Percentiles rank a stretch among this genome's conserved stretches.
Conservation (phyloP, 2,113 vertebrate genomes). For the Pogonocichla stellata region DNA sequence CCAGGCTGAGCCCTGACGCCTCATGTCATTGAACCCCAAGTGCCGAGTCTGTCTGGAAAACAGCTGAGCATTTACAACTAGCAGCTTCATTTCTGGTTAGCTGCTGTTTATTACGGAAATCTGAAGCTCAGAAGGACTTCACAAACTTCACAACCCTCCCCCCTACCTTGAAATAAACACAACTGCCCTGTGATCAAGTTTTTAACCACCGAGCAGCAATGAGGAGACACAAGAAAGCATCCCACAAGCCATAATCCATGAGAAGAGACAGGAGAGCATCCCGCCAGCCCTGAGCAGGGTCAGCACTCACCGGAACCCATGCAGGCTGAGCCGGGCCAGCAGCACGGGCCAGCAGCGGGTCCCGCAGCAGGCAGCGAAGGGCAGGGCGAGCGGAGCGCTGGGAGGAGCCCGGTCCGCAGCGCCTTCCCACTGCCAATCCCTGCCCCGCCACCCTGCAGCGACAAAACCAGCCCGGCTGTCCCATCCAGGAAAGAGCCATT, state of each 20-base stretch:
- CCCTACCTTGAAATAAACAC: background rate
- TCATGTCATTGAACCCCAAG: background rate
- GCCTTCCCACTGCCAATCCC: no score
- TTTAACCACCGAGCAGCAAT: background rate
- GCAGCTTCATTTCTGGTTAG: background rate
- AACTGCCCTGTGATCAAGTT: background rate
- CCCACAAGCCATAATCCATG: accelerated
- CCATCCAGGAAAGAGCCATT: background rate
- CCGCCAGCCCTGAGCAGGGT: accelerated
- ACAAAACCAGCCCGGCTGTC: background rate
- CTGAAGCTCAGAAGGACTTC: background rate
- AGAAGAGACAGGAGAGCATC: background rate
- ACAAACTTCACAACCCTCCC: background rate
- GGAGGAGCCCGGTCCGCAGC: background rate
- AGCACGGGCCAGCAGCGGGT: no score
- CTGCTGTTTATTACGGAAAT: background rate
- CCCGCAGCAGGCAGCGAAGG: no score
- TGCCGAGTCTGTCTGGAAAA: background rate
- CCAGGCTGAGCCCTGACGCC: background rate
- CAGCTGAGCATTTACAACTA: background rate
- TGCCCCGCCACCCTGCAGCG: accelerated
- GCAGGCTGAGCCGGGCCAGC: no score
- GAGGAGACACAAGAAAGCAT: background rate
- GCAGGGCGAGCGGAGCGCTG: background rate
- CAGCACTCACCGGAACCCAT: slow-evolving; percentile 29